A percentile compares a stretch with the other conserved stretches of the same genome.
Conservation (phyloP, 2,888 invertebrate genomes). For the Quadroppia sp. region DNA sequence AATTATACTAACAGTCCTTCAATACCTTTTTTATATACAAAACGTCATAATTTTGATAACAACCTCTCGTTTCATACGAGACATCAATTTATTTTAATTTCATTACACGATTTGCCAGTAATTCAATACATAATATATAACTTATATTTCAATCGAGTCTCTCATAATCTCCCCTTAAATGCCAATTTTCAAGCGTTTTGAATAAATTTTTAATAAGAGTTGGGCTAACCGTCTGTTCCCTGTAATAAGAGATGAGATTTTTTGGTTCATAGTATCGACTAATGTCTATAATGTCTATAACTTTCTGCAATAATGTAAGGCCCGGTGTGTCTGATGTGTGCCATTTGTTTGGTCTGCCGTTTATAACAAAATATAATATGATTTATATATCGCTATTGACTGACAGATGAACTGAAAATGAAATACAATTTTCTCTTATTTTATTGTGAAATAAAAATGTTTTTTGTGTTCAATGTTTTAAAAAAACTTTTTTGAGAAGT, state of each 20-base stretch:
- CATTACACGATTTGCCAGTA: neutral
- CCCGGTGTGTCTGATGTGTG: neutral
- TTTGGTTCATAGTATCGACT: neutral
- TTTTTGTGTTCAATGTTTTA: neutral
- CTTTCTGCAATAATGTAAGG: neutral
- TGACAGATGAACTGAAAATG: conserved; percentile 5
- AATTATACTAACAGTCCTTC: too few species aligned
- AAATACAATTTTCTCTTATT: neutral
- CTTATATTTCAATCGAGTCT: neutral
- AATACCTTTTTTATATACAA: too few species aligned
- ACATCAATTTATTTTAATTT: neutral
- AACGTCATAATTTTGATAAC: neutral
- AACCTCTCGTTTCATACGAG: neutral
- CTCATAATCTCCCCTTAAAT: neutral
- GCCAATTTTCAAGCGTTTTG: conserved; percentile 6
- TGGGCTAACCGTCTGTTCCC: neutral
- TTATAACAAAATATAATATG: conserved; percentile 18
- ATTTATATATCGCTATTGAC: conserved; percentile 5
- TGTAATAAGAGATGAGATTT: neutral
- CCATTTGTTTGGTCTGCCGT: neutral
- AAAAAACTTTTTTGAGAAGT: neutral
- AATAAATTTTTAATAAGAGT: conserved; percentile 3
- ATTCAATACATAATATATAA: conserved; percentile 6
- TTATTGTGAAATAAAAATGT: too few species aligned
- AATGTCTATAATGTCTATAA: neutral